Base-by-base conservation (phyloP, 2,797 vertebrate genomes). In the Cyprinodon diabolis region DNA sequence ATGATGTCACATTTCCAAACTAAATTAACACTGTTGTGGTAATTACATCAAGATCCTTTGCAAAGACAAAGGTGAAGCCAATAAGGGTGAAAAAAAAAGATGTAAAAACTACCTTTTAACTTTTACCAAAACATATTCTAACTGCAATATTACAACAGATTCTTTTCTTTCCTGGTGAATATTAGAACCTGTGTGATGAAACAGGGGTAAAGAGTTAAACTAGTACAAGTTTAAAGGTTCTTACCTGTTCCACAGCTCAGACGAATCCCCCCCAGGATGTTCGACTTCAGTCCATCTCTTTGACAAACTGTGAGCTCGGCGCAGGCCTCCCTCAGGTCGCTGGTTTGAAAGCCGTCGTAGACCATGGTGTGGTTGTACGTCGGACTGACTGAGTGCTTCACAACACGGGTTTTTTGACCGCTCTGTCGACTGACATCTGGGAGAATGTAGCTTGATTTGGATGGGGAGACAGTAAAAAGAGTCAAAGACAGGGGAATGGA, bases 341-440 rank as follows among this genome's bases (percentile, higher is more conserved):
- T 92, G 63, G 84, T 86, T 58, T 96, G 94, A 83, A 99, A 97
- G 83, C 98, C 98, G 0, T 99, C 98, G 0, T 99, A 99, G 60
- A 99, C 98, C 98, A 99, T 99, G 80, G 98, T 99, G 93, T 99
- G 98, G 92, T 99, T 99, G 85, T 96, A 99, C 43, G 95, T 84
- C 0, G 98, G 97, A 87, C 93, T 97, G 84, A 98, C 86, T 73
- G 94, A 96, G 72, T 88, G 92, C 72, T 95, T 96, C 21, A 97
- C 93, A 77, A 96, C 90, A 25, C 96, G 95, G 0, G 98, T 99
- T 85, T 96, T 96, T 84, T 99, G 98, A 49, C 96, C 94, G 75
- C 97, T 97, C 9, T 94, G 91, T 13, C 95, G 95, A 86, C 95
- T 97, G 68, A 96, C 95, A 6, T 99, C 98, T 0, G 98, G 98